Evolutionary conservation across 2,888 invertebrate genomes (phyloP), one percentile per base, ranked within the genome.

Genomic region (Petrophora chlorosata): DNA sequence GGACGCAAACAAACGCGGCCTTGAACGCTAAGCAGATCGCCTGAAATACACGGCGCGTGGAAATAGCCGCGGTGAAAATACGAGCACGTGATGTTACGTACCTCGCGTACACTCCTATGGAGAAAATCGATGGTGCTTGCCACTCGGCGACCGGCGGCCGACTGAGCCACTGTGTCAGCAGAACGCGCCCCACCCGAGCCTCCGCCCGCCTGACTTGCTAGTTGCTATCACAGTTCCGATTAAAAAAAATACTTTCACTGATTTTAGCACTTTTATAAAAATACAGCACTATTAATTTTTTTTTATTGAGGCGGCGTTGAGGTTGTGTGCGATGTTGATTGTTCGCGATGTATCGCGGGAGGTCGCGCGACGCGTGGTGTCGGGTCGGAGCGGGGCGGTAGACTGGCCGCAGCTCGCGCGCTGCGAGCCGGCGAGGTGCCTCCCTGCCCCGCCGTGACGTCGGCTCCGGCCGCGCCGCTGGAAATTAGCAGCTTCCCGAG

Each of bases 111-210:
- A 70, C 79, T 69, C 75, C 82, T 85, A 78, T 82, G 81, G 73
- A 79, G 87, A 85, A 86, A 86, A 88, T 88, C 89, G 84, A 89
- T 89, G 87, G 77, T 87, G 87, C 82, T 88, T 85, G 85, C 82
- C 82, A 88, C 88, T 86, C 83, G 83, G 82, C 86, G 87, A 82
- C 86, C 87, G 85, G 79, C 79, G 80, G 83, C 83, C 79, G 81
- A 91, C 91, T 92, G 91, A 91, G 92, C 91, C 92, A 92, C 85
- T 87, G 85, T 90, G 91, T 90, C 90, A 91, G 86, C 82, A 70
- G 84, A 79, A 79, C 85, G 82, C 85, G 88, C 88, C 88, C 84
- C 84, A 77, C 86, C 85, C 83, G 83, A 82, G 76, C 77, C 79
- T 82, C 73, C 73, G 75, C 80, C 78, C 79, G 84, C 80, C 78